phyloP scores from a whole-genome alignment of 2,113 vertebrate species.

The Leiothrix lutea region DNA sequence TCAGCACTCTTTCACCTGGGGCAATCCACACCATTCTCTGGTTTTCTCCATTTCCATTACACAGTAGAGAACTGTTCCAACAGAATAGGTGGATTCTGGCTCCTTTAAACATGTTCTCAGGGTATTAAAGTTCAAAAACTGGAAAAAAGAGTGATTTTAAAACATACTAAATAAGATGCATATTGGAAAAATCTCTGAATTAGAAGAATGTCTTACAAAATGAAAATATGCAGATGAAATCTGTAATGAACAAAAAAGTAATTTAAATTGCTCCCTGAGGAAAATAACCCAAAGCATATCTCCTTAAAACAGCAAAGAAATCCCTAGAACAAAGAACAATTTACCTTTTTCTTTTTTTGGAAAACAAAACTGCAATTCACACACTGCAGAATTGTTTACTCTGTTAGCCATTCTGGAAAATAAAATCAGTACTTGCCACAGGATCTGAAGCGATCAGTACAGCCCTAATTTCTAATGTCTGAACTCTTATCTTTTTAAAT shows the following conservation, averaged over 20 bases:
- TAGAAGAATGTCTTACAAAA: not conserved
- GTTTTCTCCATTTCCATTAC: not conserved
- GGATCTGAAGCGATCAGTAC: not conserved
- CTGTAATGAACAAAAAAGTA: slow-evolving; percentile 4
- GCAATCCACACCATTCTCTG: not conserved
- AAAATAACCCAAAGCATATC: not conserved
- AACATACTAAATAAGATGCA: not conserved
- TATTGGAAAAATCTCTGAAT: slow-evolving; percentile 7
- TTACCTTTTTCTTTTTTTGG: not conserved
- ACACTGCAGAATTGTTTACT: not conserved
- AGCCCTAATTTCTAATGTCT: not conserved
- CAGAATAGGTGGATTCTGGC: not conserved
- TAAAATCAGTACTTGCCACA: not conserved
- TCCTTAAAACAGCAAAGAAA: not conserved
- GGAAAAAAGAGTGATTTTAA: not conserved
- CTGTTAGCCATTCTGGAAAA: not conserved
- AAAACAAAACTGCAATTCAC: not conserved
- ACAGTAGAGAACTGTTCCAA: not conserved
- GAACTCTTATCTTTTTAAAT: not conserved
- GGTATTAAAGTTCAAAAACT: not conserved
- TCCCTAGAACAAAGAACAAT: not conserved
- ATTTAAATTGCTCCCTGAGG: not conserved
- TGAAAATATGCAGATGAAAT: not conserved
- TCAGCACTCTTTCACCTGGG: not conserved
- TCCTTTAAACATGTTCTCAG: not conserved